A percentile compares a stretch with the other conserved stretches of the same genome.
Evolutionary conservation across 2,888 invertebrate species (phyloP).

Genomic region (Lycophotia porphyrea): DNA sequence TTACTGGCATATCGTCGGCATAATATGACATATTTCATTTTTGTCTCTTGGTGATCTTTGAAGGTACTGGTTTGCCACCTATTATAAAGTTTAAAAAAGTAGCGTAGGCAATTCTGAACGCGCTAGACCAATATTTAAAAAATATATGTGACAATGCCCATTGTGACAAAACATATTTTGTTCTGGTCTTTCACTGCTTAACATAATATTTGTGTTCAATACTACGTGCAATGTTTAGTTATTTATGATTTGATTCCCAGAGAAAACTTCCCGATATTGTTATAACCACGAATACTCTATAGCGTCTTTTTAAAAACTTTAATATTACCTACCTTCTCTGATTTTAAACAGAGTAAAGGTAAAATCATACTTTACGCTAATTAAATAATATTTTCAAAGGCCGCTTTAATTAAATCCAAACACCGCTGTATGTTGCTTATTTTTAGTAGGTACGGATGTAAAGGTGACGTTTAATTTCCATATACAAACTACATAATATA

Average conservation of each 20-base stretch:
- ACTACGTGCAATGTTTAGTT: background rate
- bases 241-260: background rate
- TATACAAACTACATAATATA: conserved; percentile 21
- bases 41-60: background rate
- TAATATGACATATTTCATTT: background rate
- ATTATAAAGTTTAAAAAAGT: background rate
- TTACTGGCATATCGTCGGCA: background rate
- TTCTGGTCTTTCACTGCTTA: background rate
- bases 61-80: background rate
- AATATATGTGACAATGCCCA: conserved; percentile 1
- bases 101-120: background rate
- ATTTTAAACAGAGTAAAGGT: conserved; percentile 44
- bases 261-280: background rate
- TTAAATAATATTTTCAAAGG: conserved; percentile 76
- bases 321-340: conserved; percentile 7
- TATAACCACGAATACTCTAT: background rate
- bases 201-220: conserved; percentile 6
- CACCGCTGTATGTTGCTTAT: conserved; percentile 63
- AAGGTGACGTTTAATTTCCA: conserved; percentile 40
- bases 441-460: conserved; percentile 39
- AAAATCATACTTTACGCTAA: conserved; percentile 69
- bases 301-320: background rate
- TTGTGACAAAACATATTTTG: background rate
- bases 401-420: conserved; percentile 76
- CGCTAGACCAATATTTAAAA: background rate